Evolutionary conservation across 2,797 vertebrate genomes (phyloP).

Genomic region (Siniperca scherzeri): DNA sequence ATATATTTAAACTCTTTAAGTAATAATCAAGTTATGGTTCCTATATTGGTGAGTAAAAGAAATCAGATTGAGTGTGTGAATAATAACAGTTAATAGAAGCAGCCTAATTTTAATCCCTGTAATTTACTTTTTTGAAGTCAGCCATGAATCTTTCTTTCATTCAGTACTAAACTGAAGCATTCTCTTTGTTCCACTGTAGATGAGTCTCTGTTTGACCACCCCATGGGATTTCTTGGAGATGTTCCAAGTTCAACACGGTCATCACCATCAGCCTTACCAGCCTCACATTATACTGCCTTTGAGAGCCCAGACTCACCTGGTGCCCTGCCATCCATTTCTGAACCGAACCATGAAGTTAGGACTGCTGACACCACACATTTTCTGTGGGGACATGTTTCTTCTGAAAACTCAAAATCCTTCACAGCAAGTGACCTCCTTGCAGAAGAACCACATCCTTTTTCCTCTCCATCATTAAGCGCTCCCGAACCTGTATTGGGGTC

Average conservation of each 20-base stretch:
- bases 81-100: background rate
- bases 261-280: conserved; percentile 72
- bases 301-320: conserved; percentile 57
- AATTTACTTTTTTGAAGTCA: conserved; percentile 10
- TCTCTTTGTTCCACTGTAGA: conserved; percentile 65
- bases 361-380: conserved; percentile 51
- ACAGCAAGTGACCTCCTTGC: conserved; percentile 40
- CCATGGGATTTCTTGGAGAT: conserved; percentile 60
- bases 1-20: background rate
- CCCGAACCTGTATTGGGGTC: conserved; percentile 43
- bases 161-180: conserved; percentile 2
- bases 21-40: background rate
- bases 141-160: background rate
- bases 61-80: conserved; percentile 1
- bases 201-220: conserved; percentile 56
- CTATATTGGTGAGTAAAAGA: conserved; percentile 1
- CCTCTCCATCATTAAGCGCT: conserved; percentile 55
- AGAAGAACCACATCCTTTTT: conserved; percentile 53
- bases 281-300: conserved; percentile 67
- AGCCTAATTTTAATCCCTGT: conserved; percentile 1
- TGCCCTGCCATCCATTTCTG: conserved; percentile 58
- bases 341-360: conserved; percentile 47
- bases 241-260: conserved; percentile 62
- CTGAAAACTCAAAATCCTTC: conserved; percentile 55
- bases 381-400: conserved; percentile 22